Conservation (phyloP, 2,113 vertebrate species). For the Calyptommatus sinebrachiatus region DNA sequence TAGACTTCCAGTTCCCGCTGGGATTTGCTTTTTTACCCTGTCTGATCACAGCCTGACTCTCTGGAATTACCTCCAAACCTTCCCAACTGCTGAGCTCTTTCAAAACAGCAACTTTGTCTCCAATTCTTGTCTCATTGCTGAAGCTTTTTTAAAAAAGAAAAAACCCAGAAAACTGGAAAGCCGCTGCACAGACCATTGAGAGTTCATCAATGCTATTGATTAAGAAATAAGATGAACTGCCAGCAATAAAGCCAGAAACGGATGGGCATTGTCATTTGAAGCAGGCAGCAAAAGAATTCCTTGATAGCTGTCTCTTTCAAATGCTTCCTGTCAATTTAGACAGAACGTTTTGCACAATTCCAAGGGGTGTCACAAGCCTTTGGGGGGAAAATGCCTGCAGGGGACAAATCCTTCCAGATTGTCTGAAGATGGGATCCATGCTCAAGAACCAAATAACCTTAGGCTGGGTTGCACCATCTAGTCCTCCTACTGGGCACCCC, state of each 20-base stretch:
- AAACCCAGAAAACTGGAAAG: background rate
- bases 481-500: background rate
- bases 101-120: background rate
- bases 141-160: background rate
- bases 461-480: no score
- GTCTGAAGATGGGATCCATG: background rate
- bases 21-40: no score
- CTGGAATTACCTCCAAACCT: no score
- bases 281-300: constrained; percentile 10
- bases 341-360: accelerated
- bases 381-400: no score
- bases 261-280: constrained; percentile 36
- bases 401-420: background rate
- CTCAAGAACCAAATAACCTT: no score
- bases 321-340: constrained; percentile 13
- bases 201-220: constrained; percentile 36
- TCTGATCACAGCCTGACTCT: no score
- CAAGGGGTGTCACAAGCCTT: background rate
- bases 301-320: background rate
- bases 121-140: background rate
- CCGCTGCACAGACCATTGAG: background rate
- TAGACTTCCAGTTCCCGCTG: no score
- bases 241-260: constrained; percentile 31
- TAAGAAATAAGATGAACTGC: constrained; percentile 27
- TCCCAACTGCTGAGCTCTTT: no score